Conservation (phyloP, 2,888 invertebrate genomes). For the Dryococelus australis region DNA sequence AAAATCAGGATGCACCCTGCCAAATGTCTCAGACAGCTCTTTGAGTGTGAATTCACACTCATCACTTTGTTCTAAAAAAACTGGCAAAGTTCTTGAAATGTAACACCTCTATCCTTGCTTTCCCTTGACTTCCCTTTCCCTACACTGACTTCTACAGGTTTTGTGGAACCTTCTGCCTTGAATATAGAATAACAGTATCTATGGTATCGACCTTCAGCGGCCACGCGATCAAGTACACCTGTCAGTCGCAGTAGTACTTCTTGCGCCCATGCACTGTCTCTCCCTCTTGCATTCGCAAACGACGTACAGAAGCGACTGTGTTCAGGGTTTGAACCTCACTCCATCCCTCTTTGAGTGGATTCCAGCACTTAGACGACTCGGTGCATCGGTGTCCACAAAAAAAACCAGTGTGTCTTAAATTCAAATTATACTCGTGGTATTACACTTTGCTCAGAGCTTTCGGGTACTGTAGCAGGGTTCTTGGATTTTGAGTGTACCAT, state of each 20-base stretch:
- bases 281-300: slow-evolving; percentile 6
- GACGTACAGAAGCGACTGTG: neutral
- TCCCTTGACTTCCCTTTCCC: neutral
- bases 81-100: neutral
- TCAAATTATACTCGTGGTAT: neutral
- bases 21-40: neutral
- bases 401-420: neutral
- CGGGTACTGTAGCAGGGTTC: neutral
- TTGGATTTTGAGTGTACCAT: neutral
- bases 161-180: neutral
- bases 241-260: slow-evolving; percentile 13
- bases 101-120: too few species aligned
- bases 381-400: neutral
- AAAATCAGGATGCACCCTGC: neutral
- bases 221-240: neutral
- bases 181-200: neutral
- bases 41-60: neutral
- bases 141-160: neutral
- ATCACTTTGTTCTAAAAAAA: slow-evolving; percentile 12
- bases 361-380: neutral
- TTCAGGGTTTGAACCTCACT: slow-evolving; percentile 19
- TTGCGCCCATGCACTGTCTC: neutral
- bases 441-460: neutral
- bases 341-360: neutral
- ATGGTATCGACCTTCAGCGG: neutral